Evolutionary conservation across 1,140 invertebrate genomes (phyloP).

Genomic region (Euborellia annulipes): DNA sequence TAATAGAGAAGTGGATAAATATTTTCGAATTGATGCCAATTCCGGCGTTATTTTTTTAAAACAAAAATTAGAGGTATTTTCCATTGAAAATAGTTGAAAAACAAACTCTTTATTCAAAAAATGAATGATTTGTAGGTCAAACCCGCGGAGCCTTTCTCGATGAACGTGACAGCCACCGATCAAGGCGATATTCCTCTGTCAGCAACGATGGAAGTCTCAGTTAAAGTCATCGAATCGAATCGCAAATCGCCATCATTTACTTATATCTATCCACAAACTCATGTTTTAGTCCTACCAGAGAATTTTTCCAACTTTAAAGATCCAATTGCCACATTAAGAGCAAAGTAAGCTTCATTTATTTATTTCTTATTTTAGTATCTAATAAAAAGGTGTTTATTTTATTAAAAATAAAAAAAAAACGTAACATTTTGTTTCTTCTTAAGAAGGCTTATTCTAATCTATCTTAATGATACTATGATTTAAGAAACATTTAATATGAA

Average conservation of each 20-base stretch:
- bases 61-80: conserved; percentile 44
- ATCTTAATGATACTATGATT: too few relatives aligned
- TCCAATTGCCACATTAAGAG: conserved; percentile 47
- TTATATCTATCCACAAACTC: conserved; percentile 28
- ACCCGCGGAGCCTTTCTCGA: conserved; percentile 19
- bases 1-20: conserved; percentile 36
- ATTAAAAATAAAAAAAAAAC: too few relatives aligned
- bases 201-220: conserved; percentile 54
- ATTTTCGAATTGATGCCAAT: conserved; percentile 58
- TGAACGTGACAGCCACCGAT: conserved; percentile 61
- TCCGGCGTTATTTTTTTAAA: conserved; percentile 65
- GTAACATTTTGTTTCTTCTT: too few relatives aligned
- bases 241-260: conserved; percentile 69
- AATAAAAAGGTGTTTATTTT: too few relatives aligned
- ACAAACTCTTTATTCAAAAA: not conserved
- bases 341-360: conserved; percentile 37
- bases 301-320: conserved; percentile 49
- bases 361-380: too few relatives aligned
- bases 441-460: too few relatives aligned
- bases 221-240: conserved; percentile 70
- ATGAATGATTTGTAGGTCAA: conserved; percentile 2
- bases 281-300: conserved; percentile 50
- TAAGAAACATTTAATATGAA: too few relatives aligned
- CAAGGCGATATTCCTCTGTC: conserved; percentile 43
- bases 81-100: conserved; percentile 3